These are phyloP conservation scores for Rhinella marina DNA, from an alignment of 2,797 vertebrate species.

Conservation along the genomic window DNA sequence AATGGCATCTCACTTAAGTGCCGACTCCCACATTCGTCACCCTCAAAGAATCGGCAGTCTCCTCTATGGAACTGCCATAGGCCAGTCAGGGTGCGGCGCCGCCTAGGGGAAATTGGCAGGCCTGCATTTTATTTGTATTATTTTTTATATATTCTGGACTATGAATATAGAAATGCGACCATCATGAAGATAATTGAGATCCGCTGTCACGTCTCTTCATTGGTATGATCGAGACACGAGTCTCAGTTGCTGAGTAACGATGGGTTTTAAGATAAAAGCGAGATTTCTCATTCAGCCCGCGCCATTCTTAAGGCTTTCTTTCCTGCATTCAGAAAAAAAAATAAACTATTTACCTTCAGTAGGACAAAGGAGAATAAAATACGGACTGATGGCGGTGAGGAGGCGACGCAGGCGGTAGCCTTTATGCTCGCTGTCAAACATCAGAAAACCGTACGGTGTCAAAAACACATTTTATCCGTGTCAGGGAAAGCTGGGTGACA, in stretches of 20 bases:
- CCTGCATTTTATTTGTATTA: background rate
- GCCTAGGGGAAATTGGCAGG: background rate
- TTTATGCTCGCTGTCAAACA: too few relatives aligned
- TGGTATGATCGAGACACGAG: conserved; percentile 34
- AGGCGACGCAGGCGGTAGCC: background rate
- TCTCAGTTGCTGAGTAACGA: conserved; percentile 20
- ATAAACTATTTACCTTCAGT: too few relatives aligned
- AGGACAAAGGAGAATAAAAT: background rate
- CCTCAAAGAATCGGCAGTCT: background rate
- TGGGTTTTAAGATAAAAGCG: conserved; percentile 27
- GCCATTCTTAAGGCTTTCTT: background rate
- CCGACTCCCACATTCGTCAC: background rate
- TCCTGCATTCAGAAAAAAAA: conserved; percentile 9
- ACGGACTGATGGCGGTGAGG: background rate
- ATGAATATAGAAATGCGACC: conserved; percentile 6
- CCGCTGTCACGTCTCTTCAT: background rate
- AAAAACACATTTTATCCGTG: background rate
- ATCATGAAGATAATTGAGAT: conserved; percentile 14
- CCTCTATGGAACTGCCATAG: too few relatives aligned
- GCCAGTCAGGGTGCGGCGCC: background rate
- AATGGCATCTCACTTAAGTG: background rate
- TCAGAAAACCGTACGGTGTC: too few relatives aligned
- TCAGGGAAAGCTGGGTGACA: background rate
- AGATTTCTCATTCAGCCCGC: conserved; percentile 6
- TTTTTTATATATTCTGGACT: background rate